Percentiles rank a stretch among this genome's conserved stretches.
These are phyloP conservation scores for Clarias fuscus DNA, from an alignment of 2,797 vertebrate genomes.

Conservation along the genomic window DNA sequence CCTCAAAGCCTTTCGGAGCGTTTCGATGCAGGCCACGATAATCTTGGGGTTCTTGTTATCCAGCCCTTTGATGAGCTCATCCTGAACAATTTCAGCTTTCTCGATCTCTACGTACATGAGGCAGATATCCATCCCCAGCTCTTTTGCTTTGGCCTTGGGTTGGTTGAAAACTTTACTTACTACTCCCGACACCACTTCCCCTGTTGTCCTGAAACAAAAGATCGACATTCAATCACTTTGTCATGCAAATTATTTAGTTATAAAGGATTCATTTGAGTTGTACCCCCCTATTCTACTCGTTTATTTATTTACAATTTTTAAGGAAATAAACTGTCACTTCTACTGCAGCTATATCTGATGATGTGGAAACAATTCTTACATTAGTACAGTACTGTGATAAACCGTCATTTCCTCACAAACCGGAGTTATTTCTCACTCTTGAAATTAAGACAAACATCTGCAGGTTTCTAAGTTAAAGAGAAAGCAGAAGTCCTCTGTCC, in stretches of 20 bases:
- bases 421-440: neutral
- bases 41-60: constrained; percentile 99
- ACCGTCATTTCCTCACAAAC: neutral
- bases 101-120: constrained; percentile 96
- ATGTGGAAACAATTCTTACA: neutral
- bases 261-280: neutral
- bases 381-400: neutral
- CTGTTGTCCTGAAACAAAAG: constrained; percentile 83
- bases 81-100: constrained; percentile 91
- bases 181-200: constrained; percentile 93
- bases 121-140: constrained; percentile 92
- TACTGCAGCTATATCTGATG: neutral
- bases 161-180: constrained; percentile 99
- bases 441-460: neutral
- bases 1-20: constrained; percentile 89
- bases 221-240: constrained; percentile 1
- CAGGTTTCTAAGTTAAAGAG: neutral
- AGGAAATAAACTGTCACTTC: neutral
- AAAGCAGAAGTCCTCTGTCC: neutral
- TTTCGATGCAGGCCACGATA: constrained; percentile 89
- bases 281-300: neutral
- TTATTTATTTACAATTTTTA: neutral
- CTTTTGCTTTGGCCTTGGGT: constrained; percentile 96
- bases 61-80: constrained; percentile 93
- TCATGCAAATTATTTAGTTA: constrained; percentile 10